Base-by-base conservation (phyloP, 2,888 invertebrate species). In the Leptura quadrifasciata region DNA sequence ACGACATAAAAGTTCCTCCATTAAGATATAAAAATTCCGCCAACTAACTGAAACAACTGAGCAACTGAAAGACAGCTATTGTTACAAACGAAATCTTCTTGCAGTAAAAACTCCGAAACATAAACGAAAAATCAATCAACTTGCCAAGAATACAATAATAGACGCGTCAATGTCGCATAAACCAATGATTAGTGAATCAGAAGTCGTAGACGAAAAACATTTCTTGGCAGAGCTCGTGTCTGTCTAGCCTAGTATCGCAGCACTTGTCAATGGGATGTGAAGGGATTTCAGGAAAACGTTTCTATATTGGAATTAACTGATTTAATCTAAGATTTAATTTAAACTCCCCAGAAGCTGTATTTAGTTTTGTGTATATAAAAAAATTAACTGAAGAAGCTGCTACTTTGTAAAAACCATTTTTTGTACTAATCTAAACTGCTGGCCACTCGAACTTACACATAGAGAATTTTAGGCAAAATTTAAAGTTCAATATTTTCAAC, bases 61-160 rank as follows among this genome's bases (percentile, higher is more conserved):
- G 17, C 15, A n/a, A 47, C n/a, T 47, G 47, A 0, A 47, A 47
- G 47, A 12, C n/a, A n/a, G 4, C 6, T 47, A n/a, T n/a, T 47
- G 5, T 47, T 47, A 47, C 47, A 4, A 47, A n/a, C 2, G 6
- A n/a, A 47, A 12, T 0, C 3, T 5, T n/a, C n/a, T n/a, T n/a
- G 5, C n/a, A n/a, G 5, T 12, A 47, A 47, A 20, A 21, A 21
- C 47, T 61, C n/a, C 4, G 2, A 58, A 52, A 63, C 54, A 72
- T 27, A 54, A 57, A 20, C 55, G 55, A 18, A 17, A 18, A 17
- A 18, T 20, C 55, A 55, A 20, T 18, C 21, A 6, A 10, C 18
- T 12, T 57, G 57, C 57, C 57, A 57, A 57, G 15, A 21, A 21
- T 20, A 57, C 15, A 20, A 57, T 18, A 57, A 57, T 57, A 57